phyloP scores from a whole-genome alignment of 2,113 vertebrate species.

The Cyprinus carpio region DNA sequence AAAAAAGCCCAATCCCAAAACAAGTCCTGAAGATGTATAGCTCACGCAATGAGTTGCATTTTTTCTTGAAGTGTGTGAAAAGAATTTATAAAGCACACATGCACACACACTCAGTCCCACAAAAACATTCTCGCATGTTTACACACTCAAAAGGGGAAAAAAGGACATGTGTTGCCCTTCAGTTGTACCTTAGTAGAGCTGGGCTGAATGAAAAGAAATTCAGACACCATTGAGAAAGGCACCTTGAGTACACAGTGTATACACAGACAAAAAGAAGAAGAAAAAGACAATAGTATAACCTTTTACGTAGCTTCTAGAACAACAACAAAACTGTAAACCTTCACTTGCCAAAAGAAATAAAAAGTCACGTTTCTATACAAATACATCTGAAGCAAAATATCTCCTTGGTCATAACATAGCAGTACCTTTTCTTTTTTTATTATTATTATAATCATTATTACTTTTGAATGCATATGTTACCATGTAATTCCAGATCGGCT shows the following conservation, averaged over 20 bases:
- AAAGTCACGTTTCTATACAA: conserved; percentile 84
- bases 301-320: conserved; percentile 75
- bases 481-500: conserved; percentile 85
- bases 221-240: conserved; percentile 78
- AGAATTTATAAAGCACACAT: conserved; percentile 68
- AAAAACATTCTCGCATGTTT: conserved; percentile 27
- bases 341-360: conserved; percentile 86
- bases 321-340: conserved; percentile 92
- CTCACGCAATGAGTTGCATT: conserved; percentile 67
- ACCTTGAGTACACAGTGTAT: conserved; percentile 92
- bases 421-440: conserved; percentile 74
- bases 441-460: conserved; percentile 7
- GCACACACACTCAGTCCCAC: conserved; percentile 50
- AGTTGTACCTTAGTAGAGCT: conserved; percentile 74
- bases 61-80: conserved; percentile 62
- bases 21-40: conserved; percentile 82
- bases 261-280: conserved; percentile 68
- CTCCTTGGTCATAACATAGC: conserved; percentile 94
- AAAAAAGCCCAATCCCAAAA: conserved; percentile 83
- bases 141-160: conserved; percentile 52
- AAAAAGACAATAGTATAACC: conserved; percentile 67
- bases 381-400: conserved; percentile 94
- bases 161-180: conserved; percentile 69
- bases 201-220: conserved; percentile 69
- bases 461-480: conserved; percentile 89